These are phyloP conservation scores for Drosophila maculinotata DNA, from an alignment of 2,888 invertebrate genomes.

Conservation along the genomic window DNA sequence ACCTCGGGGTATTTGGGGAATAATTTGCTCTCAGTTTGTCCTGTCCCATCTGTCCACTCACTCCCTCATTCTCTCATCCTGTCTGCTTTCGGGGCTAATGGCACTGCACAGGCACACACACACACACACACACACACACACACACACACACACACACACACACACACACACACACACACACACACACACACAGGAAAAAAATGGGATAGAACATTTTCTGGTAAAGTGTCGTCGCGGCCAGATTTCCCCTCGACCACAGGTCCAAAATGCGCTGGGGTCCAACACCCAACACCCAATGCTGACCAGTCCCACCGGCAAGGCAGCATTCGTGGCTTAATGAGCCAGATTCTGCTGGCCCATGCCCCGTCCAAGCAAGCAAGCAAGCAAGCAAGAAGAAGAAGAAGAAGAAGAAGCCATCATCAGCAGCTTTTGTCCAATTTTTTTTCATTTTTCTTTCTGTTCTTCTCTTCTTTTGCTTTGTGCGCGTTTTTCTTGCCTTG, in stretches of 20 bases:
- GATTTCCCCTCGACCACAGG: constrained; percentile 56
- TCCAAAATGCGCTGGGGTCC: too few species aligned
- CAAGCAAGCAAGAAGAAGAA: background rate
- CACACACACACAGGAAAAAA: background rate
- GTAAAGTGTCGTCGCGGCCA: constrained; percentile 58
- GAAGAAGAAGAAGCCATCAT: constrained; percentile 72
- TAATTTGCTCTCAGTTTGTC: constrained; percentile 73
- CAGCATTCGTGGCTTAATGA: constrained; percentile 74
- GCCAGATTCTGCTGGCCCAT: constrained; percentile 63
- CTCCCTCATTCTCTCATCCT: constrained; percentile 6
- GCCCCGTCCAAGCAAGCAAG: constrained; percentile 9
- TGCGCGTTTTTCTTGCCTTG: constrained; percentile 71
- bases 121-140: too few species aligned
- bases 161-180: background rate
- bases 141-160: background rate
- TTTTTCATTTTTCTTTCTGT: constrained; percentile 29
- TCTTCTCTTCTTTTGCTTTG: constrained; percentile 60
- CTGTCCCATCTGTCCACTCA: constrained; percentile 42
- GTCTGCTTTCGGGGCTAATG: constrained; percentile 56
- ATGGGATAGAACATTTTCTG: constrained; percentile 33
- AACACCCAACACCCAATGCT: constrained; percentile 58
- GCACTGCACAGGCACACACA: constrained; percentile 38
- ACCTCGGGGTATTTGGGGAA: constrained; percentile 82
- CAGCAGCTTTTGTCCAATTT: constrained; percentile 78
- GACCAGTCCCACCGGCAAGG: constrained; percentile 31